These are phyloP conservation scores for Hippocampus abdominalis DNA, from an alignment of 2,113 vertebrate genomes.

Conservation along the genomic window DNA sequence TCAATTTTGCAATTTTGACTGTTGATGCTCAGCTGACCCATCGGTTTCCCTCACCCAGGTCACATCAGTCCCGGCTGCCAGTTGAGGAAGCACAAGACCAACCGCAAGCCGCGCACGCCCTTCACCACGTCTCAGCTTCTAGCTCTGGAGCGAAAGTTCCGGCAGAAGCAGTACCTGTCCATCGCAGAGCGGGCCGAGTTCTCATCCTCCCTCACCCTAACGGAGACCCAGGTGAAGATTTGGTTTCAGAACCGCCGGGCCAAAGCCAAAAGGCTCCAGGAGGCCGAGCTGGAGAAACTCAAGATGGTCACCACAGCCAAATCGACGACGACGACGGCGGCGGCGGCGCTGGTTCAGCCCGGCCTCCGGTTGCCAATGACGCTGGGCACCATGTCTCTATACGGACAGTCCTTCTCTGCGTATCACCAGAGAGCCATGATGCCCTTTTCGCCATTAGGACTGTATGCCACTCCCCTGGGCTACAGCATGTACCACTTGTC, in stretches of 20 bases:
- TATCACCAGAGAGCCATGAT: conserved; percentile 67
- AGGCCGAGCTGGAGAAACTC: conserved; percentile 75
- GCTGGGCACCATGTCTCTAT: conserved; percentile 64
- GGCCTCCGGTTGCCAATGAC: conserved; percentile 63
- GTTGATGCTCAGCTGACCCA: background rate
- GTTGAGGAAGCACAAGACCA: conserved; percentile 75
- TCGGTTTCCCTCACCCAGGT: conserved; percentile 29
- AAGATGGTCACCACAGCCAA: conserved; percentile 70
- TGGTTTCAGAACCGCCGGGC: conserved; percentile 78
- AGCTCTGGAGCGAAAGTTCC: conserved; percentile 73
- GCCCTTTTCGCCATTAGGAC: conserved; percentile 65
- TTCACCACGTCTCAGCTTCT: conserved; percentile 75
- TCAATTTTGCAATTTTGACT: background rate
- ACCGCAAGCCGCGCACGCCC: conserved; percentile 76
- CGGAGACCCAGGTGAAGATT: conserved; percentile 77
- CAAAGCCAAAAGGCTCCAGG: conserved; percentile 75
- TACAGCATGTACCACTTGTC: conserved; percentile 74
- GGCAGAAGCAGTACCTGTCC: conserved; percentile 77
- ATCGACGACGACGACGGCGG: conserved; percentile 34
- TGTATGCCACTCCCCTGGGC: conserved; percentile 66
- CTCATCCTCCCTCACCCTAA: conserved; percentile 71
- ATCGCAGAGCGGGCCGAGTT: conserved; percentile 75
- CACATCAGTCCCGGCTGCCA: conserved; percentile 55
- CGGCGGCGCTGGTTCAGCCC: conserved; percentile 47
- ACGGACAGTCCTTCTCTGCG: conserved; percentile 65